phyloP scores from a whole-genome alignment of 1,140 invertebrate species.

The Asobara japonica region DNA sequence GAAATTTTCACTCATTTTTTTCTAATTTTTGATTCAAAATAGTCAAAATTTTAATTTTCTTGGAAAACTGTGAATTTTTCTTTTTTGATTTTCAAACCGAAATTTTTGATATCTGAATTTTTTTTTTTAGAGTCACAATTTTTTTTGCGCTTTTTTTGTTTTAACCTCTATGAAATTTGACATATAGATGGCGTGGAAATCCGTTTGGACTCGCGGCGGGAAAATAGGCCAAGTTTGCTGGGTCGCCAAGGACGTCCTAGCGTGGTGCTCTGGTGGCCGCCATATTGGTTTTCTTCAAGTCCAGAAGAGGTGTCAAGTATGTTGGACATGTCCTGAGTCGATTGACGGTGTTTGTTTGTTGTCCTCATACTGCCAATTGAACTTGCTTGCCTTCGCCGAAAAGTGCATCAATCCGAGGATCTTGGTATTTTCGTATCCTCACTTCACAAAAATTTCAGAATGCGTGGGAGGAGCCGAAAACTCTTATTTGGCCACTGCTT shows the following conservation, averaged over 20 bases:
- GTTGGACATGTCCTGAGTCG: constrained; percentile 47
- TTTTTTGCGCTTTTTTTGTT: too few species aligned
- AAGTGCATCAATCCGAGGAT: constrained; percentile 50
- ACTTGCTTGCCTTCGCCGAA: constrained; percentile 56
- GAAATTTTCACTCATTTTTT: too few species aligned
- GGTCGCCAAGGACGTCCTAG: constrained; percentile 55
- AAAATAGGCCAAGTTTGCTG: constrained; percentile 52
- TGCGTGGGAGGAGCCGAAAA: constrained; percentile 41
- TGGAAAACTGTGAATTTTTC: too few species aligned
- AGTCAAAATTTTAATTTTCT: too few species aligned
- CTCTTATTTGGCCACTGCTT: constrained; percentile 52
- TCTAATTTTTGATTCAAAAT: too few species aligned
- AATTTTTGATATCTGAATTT: too few species aligned
- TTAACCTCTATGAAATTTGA: too few species aligned
- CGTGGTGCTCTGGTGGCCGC: constrained; percentile 54
- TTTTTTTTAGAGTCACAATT: too few species aligned
- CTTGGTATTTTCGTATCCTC: constrained; percentile 53
- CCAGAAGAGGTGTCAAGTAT: constrained; percentile 28
- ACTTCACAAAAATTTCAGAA: constrained; percentile 51
- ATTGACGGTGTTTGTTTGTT: constrained; percentile 54
- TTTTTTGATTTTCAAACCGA: too few species aligned
- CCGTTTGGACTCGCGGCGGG: constrained; percentile 55
- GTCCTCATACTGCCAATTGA: constrained; percentile 45
- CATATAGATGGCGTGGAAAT: constrained; percentile 35
- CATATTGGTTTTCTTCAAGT: constrained; percentile 57